These are phyloP conservation scores for Synergus japonicus DNA, from an alignment of 2,888 invertebrate genomes.

Conservation along the genomic window DNA sequence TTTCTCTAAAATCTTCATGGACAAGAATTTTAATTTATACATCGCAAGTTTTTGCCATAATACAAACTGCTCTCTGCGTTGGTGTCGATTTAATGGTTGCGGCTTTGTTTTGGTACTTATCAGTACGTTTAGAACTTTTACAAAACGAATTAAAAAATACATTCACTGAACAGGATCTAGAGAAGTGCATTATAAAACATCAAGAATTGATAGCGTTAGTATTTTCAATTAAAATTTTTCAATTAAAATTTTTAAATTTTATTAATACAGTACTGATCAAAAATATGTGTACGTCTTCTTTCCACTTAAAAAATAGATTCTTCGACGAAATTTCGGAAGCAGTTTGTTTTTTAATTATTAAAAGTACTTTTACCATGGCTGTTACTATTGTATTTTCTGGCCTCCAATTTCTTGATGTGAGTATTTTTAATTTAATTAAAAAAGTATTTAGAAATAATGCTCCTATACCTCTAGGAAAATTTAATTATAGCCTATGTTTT, in stretches of 20 bases:
- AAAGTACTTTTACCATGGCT: conserved; percentile 66
- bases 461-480: not conserved
- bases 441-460: not conserved
- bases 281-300: not conserved
- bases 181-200: conserved; percentile 59
- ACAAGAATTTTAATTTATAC: conserved; percentile 57
- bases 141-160: conserved; percentile 49
- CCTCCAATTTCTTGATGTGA: conserved; percentile 64
- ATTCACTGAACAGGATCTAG: conserved; percentile 47
- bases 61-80: conserved; percentile 60
- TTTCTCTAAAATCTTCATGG: conserved; percentile 56
- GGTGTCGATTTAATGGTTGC: conserved; percentile 62
- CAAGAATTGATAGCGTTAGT: conserved; percentile 60
- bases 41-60: conserved; percentile 59
- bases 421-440: conserved; percentile 44
- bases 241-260: not conserved
- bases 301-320: conserved; percentile 53
- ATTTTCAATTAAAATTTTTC: not conserved
- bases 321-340: conserved; percentile 54
- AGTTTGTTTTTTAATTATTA: conserved; percentile 62
- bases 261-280: not conserved
- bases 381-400: conserved; percentile 62
- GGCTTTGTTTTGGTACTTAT: conserved; percentile 63
- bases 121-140: conserved; percentile 64
- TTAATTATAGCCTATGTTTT: not conserved